Conservation (phyloP, 2,113 vertebrate genomes). For the Istiophorus platypterus region DNA sequence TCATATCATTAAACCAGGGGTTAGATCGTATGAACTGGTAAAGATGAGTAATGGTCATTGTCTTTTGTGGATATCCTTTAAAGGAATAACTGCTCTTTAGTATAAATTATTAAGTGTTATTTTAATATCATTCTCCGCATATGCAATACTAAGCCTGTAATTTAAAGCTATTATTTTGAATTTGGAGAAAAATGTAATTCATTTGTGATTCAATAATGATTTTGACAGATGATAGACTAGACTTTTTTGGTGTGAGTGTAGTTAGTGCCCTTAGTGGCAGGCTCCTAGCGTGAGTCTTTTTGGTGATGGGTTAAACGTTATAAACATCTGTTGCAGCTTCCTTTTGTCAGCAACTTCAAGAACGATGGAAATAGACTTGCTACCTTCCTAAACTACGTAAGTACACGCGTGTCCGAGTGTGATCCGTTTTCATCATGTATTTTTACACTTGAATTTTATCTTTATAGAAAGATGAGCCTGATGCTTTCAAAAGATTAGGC, state of each 20-base stretch:
- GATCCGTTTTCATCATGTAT: slow-evolving; percentile 70
- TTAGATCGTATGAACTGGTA: neutral
- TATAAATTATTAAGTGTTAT: neutral
- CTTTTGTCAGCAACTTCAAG: slow-evolving; percentile 97
- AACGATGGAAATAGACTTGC: slow-evolving; percentile 99
- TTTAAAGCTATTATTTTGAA: neutral
- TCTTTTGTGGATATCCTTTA: neutral
- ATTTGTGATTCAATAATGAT: neutral
- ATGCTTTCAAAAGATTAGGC: slow-evolving; percentile 99
- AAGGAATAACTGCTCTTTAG: neutral
- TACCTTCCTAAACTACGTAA: slow-evolving; percentile 99
- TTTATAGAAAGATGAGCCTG: slow-evolving; percentile 98
- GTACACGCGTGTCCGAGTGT: slow-evolving; percentile 83
- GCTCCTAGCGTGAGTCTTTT: slow-evolving; percentile 34
- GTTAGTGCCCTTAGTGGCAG: slow-evolving; percentile 40
- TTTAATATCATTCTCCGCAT: neutral
- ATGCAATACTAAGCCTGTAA: neutral
- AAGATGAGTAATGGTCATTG: neutral
- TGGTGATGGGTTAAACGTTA: slow-evolving; percentile 86
- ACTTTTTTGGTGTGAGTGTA: slow-evolving; percentile 8
- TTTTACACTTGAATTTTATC: slow-evolving; percentile 92
- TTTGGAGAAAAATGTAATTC: neutral
- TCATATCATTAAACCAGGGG: neutral
- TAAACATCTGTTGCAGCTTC: slow-evolving; percentile 97
- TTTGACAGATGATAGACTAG: neutral